Evolutionary conservation across 2,888 invertebrate species (phyloP), one percentile per base, ranked within the genome.

Genomic region (Sussaba pulchella): DNA sequence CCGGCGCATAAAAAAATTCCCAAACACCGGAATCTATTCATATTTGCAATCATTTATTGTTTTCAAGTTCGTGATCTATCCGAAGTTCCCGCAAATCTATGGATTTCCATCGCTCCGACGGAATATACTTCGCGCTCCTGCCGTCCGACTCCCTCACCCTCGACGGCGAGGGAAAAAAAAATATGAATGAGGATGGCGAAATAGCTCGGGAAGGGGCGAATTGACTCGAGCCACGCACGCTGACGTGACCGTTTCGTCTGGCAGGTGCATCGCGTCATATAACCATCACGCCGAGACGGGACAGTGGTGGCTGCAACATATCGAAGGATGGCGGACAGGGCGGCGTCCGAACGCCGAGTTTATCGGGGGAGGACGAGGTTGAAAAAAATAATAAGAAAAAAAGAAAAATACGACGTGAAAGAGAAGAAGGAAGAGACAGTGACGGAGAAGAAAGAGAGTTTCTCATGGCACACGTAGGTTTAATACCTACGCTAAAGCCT

Each of bases 211-310:
- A 63, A 70, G 52, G 57, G 57, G 45, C 47, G 75, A 80, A 81
- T 70, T 52, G 78, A 78, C 76, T 73, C n/a, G 36, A 59, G 78
- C 74, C 81, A 81, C 74, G 81, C 78, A 81, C 66, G 70, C 84
- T 78, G 84, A 84, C 84, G 82, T 81, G 83, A 83, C 83, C 82
- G 71, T 82, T 84, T 83, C 77, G 84, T 67, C 74, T 78, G 83
- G 85, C 85, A 86, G 85, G 85, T 86, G 85, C 83, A 83, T 78
- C 85, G 77, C 82, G 85, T 85, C 85, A 85, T 84, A 85, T 81
- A 81, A 78, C 70, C 81, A 83, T 79, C 81, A 73, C 73, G 76
- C 72, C 70, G 70, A 76, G 79, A 82, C 79, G 82, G 79, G 69
- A 61, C 57, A 67, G 72, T 57, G 47, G 64, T 70, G 67, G 78